A percentile compares a stretch with the other conserved stretches of the same genome.
These are phyloP conservation scores for Bilobella aurantiaca DNA, from an alignment of 1,140 invertebrate genomes.

Conservation along the genomic window DNA sequence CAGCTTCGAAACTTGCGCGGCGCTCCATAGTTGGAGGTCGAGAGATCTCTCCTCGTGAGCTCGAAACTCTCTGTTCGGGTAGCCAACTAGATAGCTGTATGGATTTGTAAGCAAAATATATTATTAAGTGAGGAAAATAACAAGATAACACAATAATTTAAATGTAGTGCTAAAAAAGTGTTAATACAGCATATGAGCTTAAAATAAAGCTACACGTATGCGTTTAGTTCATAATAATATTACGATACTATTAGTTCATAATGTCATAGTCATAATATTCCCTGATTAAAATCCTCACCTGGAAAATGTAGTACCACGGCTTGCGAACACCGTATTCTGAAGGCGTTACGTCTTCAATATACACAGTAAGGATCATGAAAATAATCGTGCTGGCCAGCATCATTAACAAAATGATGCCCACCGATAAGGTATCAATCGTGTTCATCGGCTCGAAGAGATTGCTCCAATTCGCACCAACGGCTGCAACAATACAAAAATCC, in stretches of 20 bases:
- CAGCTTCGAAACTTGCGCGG: neutral
- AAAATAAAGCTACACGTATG: no score
- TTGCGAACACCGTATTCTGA: constrained; percentile 39
- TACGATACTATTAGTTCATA: neutral
- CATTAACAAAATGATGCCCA: constrained; percentile 37
- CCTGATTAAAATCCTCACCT: constrained; percentile 6
- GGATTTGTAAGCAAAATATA: no score
- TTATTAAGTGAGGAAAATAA: no score
- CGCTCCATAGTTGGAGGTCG: no score
- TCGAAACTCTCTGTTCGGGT: no score
- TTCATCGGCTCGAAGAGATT: neutral
- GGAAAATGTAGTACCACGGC: constrained; percentile 44
- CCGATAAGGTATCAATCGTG: neutral
- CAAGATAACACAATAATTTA: no score
- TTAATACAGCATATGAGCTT: no score
- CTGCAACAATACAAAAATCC: neutral
- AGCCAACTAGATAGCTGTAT: no score
- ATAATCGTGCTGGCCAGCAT: constrained; percentile 52
- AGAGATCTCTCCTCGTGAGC: no score
- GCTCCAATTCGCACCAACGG: neutral
- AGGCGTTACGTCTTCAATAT: constrained; percentile 39
- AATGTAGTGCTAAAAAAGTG: no score
- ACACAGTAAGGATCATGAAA: constrained; percentile 55
- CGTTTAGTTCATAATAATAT: neutral
- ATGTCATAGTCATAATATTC: neutral